These are phyloP conservation scores for Penaeus vannamei DNA, from an alignment of 1,140 invertebrate genomes.

Conservation along the genomic window DNA sequence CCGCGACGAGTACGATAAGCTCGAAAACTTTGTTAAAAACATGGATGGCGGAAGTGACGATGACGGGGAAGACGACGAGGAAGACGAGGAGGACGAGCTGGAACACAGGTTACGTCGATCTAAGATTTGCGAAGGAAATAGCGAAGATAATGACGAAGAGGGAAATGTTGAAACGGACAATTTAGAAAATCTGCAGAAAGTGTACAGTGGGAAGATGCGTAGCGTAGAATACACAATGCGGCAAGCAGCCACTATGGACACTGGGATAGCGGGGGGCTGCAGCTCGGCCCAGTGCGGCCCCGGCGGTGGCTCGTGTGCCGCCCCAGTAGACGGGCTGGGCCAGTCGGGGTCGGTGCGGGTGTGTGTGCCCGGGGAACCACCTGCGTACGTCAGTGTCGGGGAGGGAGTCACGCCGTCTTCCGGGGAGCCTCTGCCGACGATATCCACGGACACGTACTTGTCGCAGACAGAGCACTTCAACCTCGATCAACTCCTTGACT, in stretches of 20 bases:
- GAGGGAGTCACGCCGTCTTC: constrained; percentile 18
- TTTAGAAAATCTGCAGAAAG: constrained; percentile 69
- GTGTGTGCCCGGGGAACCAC: constrained; percentile 51
- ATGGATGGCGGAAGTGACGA: constrained; percentile 70
- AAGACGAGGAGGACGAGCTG: constrained; percentile 63
- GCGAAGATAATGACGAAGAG: constrained; percentile 75
- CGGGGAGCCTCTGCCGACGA: constrained; percentile 44
- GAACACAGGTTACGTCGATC: constrained; percentile 40
- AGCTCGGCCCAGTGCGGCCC: constrained; percentile 52
- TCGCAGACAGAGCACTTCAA: constrained; percentile 68
- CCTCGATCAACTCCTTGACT: constrained; percentile 69
- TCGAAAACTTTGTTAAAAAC: constrained; percentile 83
- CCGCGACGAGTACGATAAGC: constrained; percentile 87
- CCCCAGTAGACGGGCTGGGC: constrained; percentile 49
- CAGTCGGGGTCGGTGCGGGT: constrained; percentile 49
- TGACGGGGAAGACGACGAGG: constrained; percentile 69
- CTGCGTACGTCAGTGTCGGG: constrained; percentile 31
- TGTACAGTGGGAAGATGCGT: constrained; percentile 66
- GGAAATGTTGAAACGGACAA: constrained; percentile 75
- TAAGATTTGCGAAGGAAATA: constrained; percentile 56
- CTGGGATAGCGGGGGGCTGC: constrained; percentile 44
- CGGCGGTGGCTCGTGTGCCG: constrained; percentile 26
- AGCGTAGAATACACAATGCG: constrained; percentile 64
- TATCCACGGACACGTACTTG: constrained; percentile 61
- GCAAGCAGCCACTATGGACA: constrained; percentile 53